These are phyloP conservation scores for Drosophila fungiperda DNA, from an alignment of 2,888 invertebrate genomes.

Conservation along the genomic window DNA sequence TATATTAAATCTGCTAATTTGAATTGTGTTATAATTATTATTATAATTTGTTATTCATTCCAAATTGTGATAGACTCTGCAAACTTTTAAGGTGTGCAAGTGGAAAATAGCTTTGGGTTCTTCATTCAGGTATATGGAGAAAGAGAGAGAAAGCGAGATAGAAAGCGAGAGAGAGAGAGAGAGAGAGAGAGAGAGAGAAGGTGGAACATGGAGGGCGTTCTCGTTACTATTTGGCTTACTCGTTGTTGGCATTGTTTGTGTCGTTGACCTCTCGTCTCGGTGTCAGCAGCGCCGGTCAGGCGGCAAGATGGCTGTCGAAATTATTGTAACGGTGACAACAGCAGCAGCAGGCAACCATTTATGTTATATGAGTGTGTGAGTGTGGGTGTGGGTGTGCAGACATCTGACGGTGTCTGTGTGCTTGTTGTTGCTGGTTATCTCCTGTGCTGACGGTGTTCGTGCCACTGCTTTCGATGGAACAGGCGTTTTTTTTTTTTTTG, in stretches of 20 bases:
- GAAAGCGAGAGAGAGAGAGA: background rate
- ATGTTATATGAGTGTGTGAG: constrained; percentile 11
- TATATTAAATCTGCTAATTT: too few relatives aligned
- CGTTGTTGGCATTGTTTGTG: constrained; percentile 44
- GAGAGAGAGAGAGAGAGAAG: background rate
- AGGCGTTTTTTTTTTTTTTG: constrained; percentile 36
- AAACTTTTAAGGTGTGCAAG: constrained; percentile 1
- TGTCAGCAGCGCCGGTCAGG: constrained; percentile 29
- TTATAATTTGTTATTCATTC: background rate
- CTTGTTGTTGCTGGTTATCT: constrained; percentile 32
- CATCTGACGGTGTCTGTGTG: constrained; percentile 27
- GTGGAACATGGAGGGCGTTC: background rate
- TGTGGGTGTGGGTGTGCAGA: constrained; percentile 7
- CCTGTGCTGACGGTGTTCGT: constrained; percentile 8
- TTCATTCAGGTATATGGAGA: background rate
- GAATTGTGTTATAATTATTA: too few relatives aligned
- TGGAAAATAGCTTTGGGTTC: background rate
- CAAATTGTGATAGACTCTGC: background rate
- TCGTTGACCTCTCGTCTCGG: constrained; percentile 42
- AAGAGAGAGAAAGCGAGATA: accelerated
- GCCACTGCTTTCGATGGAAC: constrained; percentile 11
- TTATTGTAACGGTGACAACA: constrained; percentile 54
- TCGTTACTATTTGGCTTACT: constrained; percentile 25
- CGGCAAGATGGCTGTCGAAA: constrained; percentile 63
- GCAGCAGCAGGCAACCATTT: constrained; percentile 35